These are phyloP conservation scores for Neuroscelio doddi DNA, from an alignment of 2,888 invertebrate species.

Conservation along the genomic window DNA sequence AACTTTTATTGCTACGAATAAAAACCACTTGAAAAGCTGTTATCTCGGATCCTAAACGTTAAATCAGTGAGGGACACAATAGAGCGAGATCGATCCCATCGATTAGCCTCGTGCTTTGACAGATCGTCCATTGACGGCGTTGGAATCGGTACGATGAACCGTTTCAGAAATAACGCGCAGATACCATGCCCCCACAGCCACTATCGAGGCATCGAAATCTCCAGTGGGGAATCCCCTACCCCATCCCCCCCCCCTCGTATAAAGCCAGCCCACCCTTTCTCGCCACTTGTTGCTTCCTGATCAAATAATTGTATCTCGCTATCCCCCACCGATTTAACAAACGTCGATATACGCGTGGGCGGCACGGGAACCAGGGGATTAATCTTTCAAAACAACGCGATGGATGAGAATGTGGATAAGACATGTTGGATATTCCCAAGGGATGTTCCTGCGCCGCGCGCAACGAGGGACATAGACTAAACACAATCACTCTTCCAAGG, in stretches of 20 bases:
- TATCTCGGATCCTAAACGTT: neutral
- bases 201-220: slow-evolving; percentile 34
- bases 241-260: too few relatives aligned
- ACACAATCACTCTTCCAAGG: slow-evolving; percentile 43
- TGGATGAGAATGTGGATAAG: too few relatives aligned
- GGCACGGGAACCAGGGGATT: too few relatives aligned
- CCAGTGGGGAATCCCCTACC: slow-evolving; percentile 18
- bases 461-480: too few relatives aligned
- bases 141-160: slow-evolving; percentile 1
- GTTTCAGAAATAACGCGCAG: too few relatives aligned
- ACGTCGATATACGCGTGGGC: too few relatives aligned
- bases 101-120: slow-evolving; percentile 4
- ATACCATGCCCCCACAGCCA: too few relatives aligned
- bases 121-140: neutral
- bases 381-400: too few relatives aligned
- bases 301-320: slow-evolving; percentile 23
- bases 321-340: neutral
- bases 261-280: slow-evolving; percentile 11
- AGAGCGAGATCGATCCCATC: neutral
- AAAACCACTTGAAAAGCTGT: neutral
- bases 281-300: slow-evolving; percentile 27
- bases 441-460: too few relatives aligned
- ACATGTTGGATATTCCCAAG: too few relatives aligned
- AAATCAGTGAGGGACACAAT: neutral
- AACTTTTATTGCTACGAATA: neutral